These are phyloP conservation scores for Asbolus verrucosus DNA, from an alignment of 1,140 invertebrate genomes.

Conservation along the genomic window DNA sequence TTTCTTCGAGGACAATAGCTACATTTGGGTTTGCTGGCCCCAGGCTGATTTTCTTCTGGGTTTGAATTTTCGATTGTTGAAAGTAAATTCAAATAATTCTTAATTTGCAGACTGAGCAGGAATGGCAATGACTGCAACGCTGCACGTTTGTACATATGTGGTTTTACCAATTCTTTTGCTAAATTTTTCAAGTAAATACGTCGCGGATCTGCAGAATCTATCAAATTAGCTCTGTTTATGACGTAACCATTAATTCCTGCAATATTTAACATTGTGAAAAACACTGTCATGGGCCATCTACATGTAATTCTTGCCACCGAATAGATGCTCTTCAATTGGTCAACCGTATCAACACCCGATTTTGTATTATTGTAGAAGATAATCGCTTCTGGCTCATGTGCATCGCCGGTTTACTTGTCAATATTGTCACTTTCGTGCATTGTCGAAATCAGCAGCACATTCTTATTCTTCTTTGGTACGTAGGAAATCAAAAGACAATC, in stretches of 20 bases:
- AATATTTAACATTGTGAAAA: too few relatives aligned
- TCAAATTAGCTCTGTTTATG: background rate
- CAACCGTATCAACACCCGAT: too few relatives aligned
- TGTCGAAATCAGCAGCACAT: too few relatives aligned
- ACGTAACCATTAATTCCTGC: too few relatives aligned
- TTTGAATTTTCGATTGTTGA: background rate
- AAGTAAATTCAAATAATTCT: background rate
- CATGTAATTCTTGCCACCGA: too few relatives aligned
- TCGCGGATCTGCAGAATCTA: background rate
- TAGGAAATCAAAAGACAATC: too few relatives aligned
- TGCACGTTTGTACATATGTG: background rate
- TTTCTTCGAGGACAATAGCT: background rate
- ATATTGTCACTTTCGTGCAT: too few relatives aligned
- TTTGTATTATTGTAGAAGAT: too few relatives aligned
- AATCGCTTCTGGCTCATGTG: background rate
- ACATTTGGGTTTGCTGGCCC: background rate
- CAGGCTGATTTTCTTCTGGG: background rate
- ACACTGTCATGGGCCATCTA: too few relatives aligned
- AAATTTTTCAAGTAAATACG: background rate
- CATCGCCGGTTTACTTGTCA: background rate
- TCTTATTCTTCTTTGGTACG: too few relatives aligned
- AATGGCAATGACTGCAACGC: background rate
- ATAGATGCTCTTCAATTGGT: too few relatives aligned
- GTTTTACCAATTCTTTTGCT: background rate
- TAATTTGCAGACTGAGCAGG: background rate